Evolutionary conservation across 1,140 invertebrate genomes (phyloP).

Genomic region (Theocolax elegans): DNA sequence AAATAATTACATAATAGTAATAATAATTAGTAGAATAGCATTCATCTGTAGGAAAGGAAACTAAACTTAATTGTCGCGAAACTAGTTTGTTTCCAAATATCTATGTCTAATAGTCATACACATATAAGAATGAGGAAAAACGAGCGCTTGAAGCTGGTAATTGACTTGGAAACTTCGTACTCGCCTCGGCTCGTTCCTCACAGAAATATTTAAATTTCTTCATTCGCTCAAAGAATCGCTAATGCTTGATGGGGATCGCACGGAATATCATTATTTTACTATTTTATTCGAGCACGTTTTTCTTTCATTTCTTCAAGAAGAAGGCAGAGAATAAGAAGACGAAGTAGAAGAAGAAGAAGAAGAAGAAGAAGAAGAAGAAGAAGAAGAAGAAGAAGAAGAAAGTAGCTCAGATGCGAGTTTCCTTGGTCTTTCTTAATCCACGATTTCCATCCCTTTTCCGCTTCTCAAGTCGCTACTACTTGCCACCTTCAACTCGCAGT

Average conservation of each 20-base stretch:
- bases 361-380: constrained; percentile 28
- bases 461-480: too few relatives aligned
- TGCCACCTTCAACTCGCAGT: too few relatives aligned
- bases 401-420: too few relatives aligned
- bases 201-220: constrained; percentile 65
- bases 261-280: constrained; percentile 61
- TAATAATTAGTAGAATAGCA: too few relatives aligned
- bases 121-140: constrained; percentile 38
- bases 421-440: constrained; percentile 37
- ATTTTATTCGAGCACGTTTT: constrained; percentile 49
- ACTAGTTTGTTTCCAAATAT: constrained; percentile 16
- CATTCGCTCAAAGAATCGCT: constrained; percentile 61
- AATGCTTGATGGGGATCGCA: constrained; percentile 57
- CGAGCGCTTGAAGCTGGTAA: constrained; percentile 60
- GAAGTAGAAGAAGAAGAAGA: too few relatives aligned
- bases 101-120: not conserved
- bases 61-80: constrained; percentile 18
- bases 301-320: not conserved
- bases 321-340: too few relatives aligned
- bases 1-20: too few relatives aligned
- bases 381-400: too few relatives aligned
- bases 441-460: constrained; percentile 15
- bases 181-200: constrained; percentile 23
- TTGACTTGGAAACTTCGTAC: constrained; percentile 60
- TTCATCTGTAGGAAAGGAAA: not conserved